A percentile compares a stretch with the other conserved stretches of the same genome.
phyloP scores from a whole-genome alignment of 2,888 invertebrate species.

The Dryadula phaetusa region DNA sequence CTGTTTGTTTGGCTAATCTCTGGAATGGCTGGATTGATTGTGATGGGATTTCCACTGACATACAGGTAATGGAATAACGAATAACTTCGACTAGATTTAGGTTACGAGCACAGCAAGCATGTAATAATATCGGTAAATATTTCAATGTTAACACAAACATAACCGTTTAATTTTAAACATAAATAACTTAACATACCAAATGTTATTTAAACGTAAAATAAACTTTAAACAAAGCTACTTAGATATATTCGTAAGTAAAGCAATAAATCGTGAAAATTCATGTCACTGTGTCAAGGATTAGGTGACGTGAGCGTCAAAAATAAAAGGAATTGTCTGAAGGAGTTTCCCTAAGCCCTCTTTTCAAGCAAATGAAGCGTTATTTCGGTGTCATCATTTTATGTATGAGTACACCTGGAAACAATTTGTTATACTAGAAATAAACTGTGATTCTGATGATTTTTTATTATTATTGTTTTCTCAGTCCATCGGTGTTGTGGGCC shows the following conservation, averaged over 20 bases:
- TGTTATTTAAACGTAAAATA: not conserved
- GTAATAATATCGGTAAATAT: too few species aligned
- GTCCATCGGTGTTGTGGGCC: too few species aligned
- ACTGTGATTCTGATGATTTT: too few species aligned
- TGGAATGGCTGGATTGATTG: too few species aligned
- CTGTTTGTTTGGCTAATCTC: too few species aligned
- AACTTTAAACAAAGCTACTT: not conserved
- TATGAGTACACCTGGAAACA: conserved; percentile 7
- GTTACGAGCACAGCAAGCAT: too few species aligned
- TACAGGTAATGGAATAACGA: too few species aligned
- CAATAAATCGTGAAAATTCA: not conserved
- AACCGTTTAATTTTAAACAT: too few species aligned
- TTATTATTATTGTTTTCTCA: too few species aligned
- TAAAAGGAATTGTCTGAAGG: conserved; percentile 63
- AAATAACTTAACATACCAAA: too few species aligned
- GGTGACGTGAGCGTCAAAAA: conserved; percentile 50
- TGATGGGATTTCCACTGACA: too few species aligned
- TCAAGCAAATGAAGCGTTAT: conserved; percentile 66
- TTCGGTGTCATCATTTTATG: conserved; percentile 31
- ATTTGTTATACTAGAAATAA: not conserved
- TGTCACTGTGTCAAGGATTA: conserved; percentile 32
- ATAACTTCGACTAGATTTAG: too few species aligned
- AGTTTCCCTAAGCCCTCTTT: conserved; percentile 52
- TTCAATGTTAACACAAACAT: not conserved
- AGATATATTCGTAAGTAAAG: not conserved